phyloP scores from a whole-genome alignment of 2,113 vertebrate genomes.

The Mandrillus leucophaeus region DNA sequence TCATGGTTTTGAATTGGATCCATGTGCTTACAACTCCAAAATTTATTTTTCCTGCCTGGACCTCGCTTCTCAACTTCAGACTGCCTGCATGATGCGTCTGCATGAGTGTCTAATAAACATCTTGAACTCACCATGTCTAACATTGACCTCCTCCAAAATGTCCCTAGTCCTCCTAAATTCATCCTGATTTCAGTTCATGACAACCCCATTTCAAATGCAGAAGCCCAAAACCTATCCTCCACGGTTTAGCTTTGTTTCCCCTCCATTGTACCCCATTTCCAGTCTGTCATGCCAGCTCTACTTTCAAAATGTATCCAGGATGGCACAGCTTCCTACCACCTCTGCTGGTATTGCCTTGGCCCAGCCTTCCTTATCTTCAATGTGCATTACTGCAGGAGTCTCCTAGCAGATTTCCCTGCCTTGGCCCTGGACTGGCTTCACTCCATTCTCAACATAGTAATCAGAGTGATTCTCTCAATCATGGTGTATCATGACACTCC shows the following conservation, averaged over 20 bases:
- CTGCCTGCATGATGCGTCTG: neutral
- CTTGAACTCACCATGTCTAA: neutral
- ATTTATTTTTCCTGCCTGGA: neutral
- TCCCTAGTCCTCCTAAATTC: neutral
- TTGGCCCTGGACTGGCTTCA: neutral
- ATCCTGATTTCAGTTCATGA: neutral
- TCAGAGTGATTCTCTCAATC: neutral
- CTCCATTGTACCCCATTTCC: neutral
- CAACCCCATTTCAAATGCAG: neutral
- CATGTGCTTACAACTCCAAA: neutral
- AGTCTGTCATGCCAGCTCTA: neutral
- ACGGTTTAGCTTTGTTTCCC: neutral
- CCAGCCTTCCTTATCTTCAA: neutral
- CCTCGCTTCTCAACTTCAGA: neutral
- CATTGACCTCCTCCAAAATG: neutral
- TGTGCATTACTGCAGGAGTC: neutral
- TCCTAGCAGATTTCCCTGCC: neutral
- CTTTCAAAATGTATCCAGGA: neutral
- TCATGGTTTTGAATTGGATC: neutral
- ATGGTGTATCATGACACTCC: no score
- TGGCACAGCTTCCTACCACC: neutral
- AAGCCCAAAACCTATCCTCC: neutral
- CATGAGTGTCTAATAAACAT: neutral
- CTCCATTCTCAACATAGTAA: neutral
- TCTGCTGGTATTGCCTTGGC: neutral